A percentile compares a stretch with the other conserved stretches of the same genome.
Evolutionary conservation across 2,113 vertebrate species (phyloP).

Genomic region (Cephalopholis sonnerati): DNA sequence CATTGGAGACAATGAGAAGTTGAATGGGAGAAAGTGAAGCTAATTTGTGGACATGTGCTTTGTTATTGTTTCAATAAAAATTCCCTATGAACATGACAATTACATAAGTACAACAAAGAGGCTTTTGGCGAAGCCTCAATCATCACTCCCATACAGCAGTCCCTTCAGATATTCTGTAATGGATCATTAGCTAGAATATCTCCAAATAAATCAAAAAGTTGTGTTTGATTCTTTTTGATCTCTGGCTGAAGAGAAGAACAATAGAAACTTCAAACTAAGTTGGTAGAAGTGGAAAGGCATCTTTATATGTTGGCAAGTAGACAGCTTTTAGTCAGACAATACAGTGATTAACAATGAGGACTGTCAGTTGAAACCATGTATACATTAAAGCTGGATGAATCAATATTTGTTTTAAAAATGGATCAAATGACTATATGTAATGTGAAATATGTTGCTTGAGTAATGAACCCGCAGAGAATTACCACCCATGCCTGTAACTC

Average conservation of each 20-base stretch:
- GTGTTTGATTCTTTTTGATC: conserved; percentile 52
- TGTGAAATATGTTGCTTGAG: neutral
- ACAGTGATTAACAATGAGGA: neutral
- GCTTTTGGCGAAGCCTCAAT: conserved; percentile 69
- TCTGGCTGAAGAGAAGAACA: conserved; percentile 30
- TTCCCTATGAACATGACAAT: conserved; percentile 77
- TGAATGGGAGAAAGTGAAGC: conserved; percentile 77
- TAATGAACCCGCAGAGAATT: neutral
- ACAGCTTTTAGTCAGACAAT: neutral
- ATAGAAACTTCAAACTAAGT: conserved; percentile 47
- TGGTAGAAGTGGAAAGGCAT: conserved; percentile 1
- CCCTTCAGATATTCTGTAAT: conserved; percentile 67
- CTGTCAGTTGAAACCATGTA: neutral
- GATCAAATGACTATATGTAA: neutral
- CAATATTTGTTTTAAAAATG: neutral
- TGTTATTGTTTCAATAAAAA: conserved; percentile 82
- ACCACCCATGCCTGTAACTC: neutral
- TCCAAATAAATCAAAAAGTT: conserved; percentile 55
- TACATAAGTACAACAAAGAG: conserved; percentile 80
- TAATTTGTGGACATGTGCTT: conserved; percentile 82
- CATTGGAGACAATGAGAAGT: conserved; percentile 76
- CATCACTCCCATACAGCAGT: conserved; percentile 52
- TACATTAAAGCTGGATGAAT: neutral
- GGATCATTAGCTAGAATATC: conserved; percentile 63
- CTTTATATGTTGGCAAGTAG: neutral